Percentiles rank a stretch among this genome's conserved stretches.
Conservation (phyloP, 2,888 invertebrate species). For the Thereva nobilitata region DNA sequence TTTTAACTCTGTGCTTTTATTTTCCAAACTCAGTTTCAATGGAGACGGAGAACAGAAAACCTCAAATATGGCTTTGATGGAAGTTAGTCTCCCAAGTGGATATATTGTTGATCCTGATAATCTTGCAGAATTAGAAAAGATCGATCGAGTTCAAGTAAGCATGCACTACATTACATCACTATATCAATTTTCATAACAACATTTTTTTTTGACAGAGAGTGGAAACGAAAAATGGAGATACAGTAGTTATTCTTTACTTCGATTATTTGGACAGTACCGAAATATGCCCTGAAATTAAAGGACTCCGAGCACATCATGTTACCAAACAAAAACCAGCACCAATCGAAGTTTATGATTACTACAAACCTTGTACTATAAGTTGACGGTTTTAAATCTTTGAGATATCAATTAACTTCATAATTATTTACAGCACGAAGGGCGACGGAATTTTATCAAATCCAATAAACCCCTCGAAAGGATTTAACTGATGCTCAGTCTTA, state of each 20-base stretch:
- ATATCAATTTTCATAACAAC: neutral
- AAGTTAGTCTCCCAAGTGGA: constrained; percentile 86
- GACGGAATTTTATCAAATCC: constrained; percentile 71
- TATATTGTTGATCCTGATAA: constrained; percentile 80
- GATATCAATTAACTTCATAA: neutral
- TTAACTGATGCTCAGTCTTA: no score
- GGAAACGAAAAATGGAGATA: constrained; percentile 69
- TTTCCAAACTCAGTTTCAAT: constrained; percentile 62
- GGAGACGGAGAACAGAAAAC: constrained; percentile 63
- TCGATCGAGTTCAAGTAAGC: neutral
- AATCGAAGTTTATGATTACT: constrained; percentile 86
- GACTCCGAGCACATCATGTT: constrained; percentile 80
- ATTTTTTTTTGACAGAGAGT: constrained; percentile 59
- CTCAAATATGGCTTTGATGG: constrained; percentile 88
- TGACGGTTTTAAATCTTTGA: neutral
- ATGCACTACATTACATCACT: neutral
- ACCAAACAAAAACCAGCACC: constrained; percentile 85
- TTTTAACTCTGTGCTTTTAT: constrained; percentile 14
- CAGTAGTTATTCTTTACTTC: constrained; percentile 70
- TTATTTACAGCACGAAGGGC: constrained; percentile 72
- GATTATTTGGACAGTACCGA: constrained; percentile 67
- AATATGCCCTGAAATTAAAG: constrained; percentile 82
- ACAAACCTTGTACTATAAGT: constrained; percentile 77
- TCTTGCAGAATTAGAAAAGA: constrained; percentile 59
- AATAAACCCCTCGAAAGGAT: no score